These are phyloP conservation scores for Cardinalis cardinalis DNA, from an alignment of 2,113 vertebrate species.

Conservation along the genomic window DNA sequence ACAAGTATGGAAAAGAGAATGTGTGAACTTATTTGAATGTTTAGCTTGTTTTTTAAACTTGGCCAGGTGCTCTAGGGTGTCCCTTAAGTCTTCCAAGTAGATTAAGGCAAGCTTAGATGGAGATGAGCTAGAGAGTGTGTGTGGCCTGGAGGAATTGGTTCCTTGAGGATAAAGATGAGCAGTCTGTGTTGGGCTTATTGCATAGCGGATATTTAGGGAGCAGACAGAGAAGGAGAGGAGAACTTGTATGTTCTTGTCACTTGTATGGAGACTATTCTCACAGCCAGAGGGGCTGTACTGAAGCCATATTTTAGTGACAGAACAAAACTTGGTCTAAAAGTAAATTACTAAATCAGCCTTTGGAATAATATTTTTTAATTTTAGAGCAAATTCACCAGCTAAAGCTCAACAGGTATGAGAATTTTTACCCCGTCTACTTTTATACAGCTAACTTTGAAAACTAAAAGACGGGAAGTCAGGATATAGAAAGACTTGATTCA, in stretches of 20 bases:
- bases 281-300: neutral
- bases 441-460: neutral
- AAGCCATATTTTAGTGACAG: fast-evolving
- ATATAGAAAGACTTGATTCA: neutral
- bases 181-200: neutral
- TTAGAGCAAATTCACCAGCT: neutral
- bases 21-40: neutral
- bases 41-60: neutral
- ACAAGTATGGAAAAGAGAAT: neutral
- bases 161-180: neutral
- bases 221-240: neutral
- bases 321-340: neutral
- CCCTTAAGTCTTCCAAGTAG: conserved; percentile 15
- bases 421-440: neutral
- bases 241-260: neutral
- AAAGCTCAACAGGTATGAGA: neutral
- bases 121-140: neutral
- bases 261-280: fast-evolving
- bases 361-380: neutral
- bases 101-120: neutral
- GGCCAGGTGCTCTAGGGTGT: neutral
- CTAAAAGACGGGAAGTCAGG: neutral
- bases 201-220: neutral
- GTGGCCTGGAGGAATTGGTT: neutral
- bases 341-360: neutral